A percentile compares a stretch with the other conserved stretches of the same genome.
Conservation (phyloP, 2,888 invertebrate genomes). For the Athalia cordata region DNA sequence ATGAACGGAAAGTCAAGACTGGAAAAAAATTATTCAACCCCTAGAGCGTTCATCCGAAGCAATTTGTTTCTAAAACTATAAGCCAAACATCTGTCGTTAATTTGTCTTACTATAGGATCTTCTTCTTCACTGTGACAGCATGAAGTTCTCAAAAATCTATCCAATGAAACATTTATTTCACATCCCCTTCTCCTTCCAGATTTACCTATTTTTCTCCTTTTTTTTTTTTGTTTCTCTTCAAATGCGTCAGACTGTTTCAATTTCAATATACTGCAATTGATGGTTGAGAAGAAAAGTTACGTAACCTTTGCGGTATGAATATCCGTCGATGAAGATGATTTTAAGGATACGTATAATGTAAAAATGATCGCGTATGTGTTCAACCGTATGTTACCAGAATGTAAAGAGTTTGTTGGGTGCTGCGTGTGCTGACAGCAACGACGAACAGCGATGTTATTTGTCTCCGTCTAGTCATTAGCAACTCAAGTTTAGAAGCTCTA, state of each 20-base stretch:
- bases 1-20: too few relatives aligned
- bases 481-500: conserved; percentile 23
- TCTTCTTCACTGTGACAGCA: too few relatives aligned
- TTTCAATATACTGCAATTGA: not conserved
- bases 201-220: not conserved
- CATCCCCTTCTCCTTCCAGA: not conserved
- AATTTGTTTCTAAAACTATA: too few relatives aligned
- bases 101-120: too few relatives aligned
- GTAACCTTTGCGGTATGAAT: not conserved
- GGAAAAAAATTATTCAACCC: too few relatives aligned
- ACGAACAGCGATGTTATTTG: conserved; percentile 40
- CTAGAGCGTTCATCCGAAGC: too few relatives aligned
- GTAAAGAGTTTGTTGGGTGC: conserved; percentile 35
- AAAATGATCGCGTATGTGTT: not conserved
- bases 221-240: not conserved
- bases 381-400: conserved; percentile 26
- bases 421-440: conserved; percentile 45
- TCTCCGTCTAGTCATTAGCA: conserved; percentile 44
- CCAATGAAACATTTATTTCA: conserved; percentile 2
- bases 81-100: too few relatives aligned
- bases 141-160: not conserved
- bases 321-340: not conserved
- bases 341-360: not conserved
- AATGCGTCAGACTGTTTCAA: not conserved
- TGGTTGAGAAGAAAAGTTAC: not conserved